These are phyloP conservation scores for Diploscapter pachys DNA, from an alignment of 1,140 invertebrate species.

Conservation along the genomic window DNA sequence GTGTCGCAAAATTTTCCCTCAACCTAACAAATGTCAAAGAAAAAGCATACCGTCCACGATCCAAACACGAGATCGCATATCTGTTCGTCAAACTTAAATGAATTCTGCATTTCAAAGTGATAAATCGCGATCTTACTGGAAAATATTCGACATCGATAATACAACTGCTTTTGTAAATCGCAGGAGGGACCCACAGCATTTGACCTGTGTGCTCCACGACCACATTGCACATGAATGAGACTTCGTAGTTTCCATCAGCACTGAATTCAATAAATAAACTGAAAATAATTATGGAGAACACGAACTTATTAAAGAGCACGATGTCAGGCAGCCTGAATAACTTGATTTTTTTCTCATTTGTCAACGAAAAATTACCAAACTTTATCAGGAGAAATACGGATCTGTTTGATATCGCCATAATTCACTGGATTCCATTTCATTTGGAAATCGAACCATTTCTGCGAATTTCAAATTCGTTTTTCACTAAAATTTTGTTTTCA, in stretches of 20 bases:
- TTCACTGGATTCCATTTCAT: constrained; percentile 94
- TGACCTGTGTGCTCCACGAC: constrained; percentile 82
- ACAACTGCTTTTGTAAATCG: constrained; percentile 97
- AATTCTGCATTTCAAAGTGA: no score
- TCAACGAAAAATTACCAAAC: constrained; percentile 70
- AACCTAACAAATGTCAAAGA: background rate
- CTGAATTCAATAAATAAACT: constrained; percentile 61
- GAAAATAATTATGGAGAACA: constrained; percentile 62
- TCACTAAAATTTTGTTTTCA: no score
- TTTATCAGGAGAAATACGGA: constrained; percentile 92
- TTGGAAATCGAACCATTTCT: constrained; percentile 95
- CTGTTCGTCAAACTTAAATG: constrained; percentile 16
- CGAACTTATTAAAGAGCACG: constrained; percentile 97
- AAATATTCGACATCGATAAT: constrained; percentile 74
- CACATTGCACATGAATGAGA: constrained; percentile 92
- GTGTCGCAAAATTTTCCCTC: no score
- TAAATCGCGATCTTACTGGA: constrained; percentile 12
- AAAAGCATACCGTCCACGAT: constrained; percentile 24
- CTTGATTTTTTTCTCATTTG: no score
- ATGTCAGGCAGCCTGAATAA: constrained; percentile 80
- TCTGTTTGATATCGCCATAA: constrained; percentile 90
- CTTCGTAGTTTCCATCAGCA: constrained; percentile 97
- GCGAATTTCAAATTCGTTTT: background rate
- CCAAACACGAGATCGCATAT: constrained; percentile 24
- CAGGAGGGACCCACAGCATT: constrained; percentile 84